phyloP scores from a whole-genome alignment of 2,888 invertebrate genomes.

The Eulithis testata region DNA sequence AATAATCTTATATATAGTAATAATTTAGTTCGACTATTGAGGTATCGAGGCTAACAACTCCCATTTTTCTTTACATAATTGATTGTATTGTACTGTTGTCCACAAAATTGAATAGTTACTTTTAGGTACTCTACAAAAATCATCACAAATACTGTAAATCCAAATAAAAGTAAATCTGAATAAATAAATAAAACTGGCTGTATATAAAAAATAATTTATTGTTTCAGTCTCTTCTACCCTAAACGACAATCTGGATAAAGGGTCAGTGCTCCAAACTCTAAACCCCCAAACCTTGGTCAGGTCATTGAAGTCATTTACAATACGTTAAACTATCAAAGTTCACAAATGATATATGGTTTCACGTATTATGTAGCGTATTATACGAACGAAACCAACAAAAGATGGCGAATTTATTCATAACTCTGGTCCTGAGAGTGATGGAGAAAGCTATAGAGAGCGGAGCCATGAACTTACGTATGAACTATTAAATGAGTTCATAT shows the following conservation, averaged over 20 bases:
- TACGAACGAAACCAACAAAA: constrained; percentile 37
- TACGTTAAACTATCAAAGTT: constrained; percentile 29
- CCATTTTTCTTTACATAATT: too few species aligned
- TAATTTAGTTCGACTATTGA: too few species aligned
- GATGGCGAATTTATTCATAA: constrained; percentile 23
- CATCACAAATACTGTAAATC: background rate
- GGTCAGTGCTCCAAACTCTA: constrained; percentile 36
- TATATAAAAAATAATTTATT: constrained; percentile 27
- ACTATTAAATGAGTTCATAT: background rate
- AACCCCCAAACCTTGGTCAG: constrained; percentile 49
- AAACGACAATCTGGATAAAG: constrained; percentile 31
- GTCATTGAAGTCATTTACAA: constrained; percentile 34
- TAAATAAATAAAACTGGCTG: too few species aligned
- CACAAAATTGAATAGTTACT: too few species aligned
- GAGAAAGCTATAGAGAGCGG: constrained; percentile 1
- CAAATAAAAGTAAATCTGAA: too few species aligned
- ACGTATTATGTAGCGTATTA: constrained; percentile 46
- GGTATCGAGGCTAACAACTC: too few species aligned
- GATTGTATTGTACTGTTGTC: too few species aligned
- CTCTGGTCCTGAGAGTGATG: background rate
- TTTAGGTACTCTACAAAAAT: background rate
- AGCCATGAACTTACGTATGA: background rate
- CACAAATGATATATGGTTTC: constrained; percentile 42
- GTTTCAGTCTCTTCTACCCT: constrained; percentile 44
- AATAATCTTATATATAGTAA: too few species aligned